These are phyloP conservation scores for Diachasmimorpha longicaudata DNA, from an alignment of 1,140 invertebrate species.

Conservation along the genomic window DNA sequence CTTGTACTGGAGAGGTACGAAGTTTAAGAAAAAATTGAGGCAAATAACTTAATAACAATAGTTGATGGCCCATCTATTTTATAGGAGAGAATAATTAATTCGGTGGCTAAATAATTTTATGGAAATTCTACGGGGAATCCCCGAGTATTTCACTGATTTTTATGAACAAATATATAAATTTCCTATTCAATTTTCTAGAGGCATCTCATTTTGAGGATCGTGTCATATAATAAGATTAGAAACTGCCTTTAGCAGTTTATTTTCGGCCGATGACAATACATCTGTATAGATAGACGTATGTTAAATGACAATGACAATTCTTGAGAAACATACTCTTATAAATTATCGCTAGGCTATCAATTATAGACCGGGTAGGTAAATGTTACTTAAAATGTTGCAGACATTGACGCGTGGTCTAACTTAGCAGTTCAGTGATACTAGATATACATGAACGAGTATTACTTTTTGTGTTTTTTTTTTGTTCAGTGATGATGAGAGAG, in stretches of 20 bases:
- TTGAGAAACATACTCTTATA: no score
- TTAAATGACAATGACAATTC: not conserved
- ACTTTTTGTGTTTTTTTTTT: conserved; percentile 9
- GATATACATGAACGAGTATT: conserved; percentile 3
- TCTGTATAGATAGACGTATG: not conserved
- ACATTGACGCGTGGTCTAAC: not conserved
- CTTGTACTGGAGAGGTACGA: not conserved
- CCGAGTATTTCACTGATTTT: no score
- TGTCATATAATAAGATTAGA: not conserved
- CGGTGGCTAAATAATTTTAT: no score
- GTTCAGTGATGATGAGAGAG: not conserved
- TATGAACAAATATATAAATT: no score
- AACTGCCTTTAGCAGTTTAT: not conserved
- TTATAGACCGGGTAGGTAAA: not conserved
- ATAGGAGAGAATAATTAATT: no score
- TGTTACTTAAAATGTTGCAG: not conserved
- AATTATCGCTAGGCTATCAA: no score
- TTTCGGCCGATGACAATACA: not conserved
- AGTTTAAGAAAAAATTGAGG: not conserved
- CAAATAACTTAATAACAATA: no score
- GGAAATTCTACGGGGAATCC: no score
- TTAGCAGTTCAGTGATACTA: conserved; percentile 5
- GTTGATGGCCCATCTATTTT: no score
- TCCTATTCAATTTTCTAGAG: no score
- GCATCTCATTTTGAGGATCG: not conserved